phyloP scores from a whole-genome alignment of 2,797 vertebrate genomes.

The Micropoecilia bifurca region DNA sequence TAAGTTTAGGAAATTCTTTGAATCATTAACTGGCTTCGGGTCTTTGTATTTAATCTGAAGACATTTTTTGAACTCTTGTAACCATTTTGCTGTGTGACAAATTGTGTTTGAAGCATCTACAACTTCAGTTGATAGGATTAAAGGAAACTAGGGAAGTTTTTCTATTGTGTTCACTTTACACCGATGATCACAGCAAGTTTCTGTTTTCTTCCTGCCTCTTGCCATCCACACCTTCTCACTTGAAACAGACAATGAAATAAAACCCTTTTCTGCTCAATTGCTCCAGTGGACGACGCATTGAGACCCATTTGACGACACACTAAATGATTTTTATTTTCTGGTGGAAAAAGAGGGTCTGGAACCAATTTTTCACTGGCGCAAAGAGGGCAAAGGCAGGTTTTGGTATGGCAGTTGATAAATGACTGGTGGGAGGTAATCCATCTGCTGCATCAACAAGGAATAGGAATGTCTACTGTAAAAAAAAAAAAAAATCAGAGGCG shows the following conservation, averaged over 20 bases:
- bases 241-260: conserved; percentile 24
- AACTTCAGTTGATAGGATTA: background rate
- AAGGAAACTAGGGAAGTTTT: background rate
- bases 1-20: background rate
- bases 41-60: background rate
- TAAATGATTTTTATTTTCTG: conserved; percentile 60
- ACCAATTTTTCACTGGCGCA: conserved; percentile 61
- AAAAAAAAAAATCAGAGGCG: conserved; percentile 15
- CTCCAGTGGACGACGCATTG: conserved; percentile 6
- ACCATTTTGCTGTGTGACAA: background rate
- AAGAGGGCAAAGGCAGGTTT: conserved; percentile 65
- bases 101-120: background rate
- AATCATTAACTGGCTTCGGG: background rate
- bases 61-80: background rate
- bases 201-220: background rate
- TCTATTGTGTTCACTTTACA: conserved; percentile 2
- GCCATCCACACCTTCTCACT: background rate
- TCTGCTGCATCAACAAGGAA: conserved; percentile 83
- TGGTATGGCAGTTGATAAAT: conserved; percentile 80
- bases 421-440: conserved; percentile 75
- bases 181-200: background rate
- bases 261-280: conserved; percentile 20
- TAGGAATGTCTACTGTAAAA: conserved; percentile 73
- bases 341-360: conserved; percentile 45
- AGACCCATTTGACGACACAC: conserved; percentile 48